Base-by-base conservation (phyloP, 2,113 vertebrate species). In the Nesoenas mayeri region DNA sequence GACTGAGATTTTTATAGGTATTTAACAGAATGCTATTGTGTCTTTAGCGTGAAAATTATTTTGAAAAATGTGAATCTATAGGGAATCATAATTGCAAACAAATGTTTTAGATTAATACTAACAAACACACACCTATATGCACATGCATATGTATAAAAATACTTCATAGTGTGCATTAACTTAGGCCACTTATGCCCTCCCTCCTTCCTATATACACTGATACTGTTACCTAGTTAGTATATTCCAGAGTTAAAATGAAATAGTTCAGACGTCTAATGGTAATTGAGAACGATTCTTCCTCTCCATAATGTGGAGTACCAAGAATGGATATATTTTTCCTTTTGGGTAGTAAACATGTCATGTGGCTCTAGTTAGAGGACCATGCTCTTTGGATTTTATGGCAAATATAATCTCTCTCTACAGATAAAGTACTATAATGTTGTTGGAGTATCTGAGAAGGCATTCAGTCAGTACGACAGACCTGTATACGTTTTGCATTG, bases 381-480 rank as follows among this genome's bases (percentile, higher is more conserved):
- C 34, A n/a, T 50, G 74, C 75, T 85, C 82, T 62, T 85, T 84
- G 77, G 77, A 79, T 94, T 94, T 75, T 84, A 95, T 69, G 81
- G 62, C 71, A 31, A 75, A 64, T 44, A 69, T 94, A 87, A 96
- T 91, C 91, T 95, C 34, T 88, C 66, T 93, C 24, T 74, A 70
- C 83, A 90, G 85, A 94, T 94, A 92, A 96, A 97, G 82, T 34
- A 70, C 21, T 79, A 42, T 11, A 60, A 36, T 82, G 93, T 77
- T 62, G 89, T 62, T 42, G 86, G 79, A 92, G 72, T 75, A 80
- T 36, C 32, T 96, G 53, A 51, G 62, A 88, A 96, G 51, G 79
- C 93, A 38, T 67, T 96, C 91, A 94, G 61, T 78, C 82, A 90
- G 73, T 69, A 91, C 31, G 60, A 20, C 94, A 93, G 64, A 70